Percentiles rank a stretch among this genome's conserved stretches.
Evolutionary conservation across 2,113 vertebrate genomes (phyloP).

Genomic region (Semnornis frantzii): DNA sequence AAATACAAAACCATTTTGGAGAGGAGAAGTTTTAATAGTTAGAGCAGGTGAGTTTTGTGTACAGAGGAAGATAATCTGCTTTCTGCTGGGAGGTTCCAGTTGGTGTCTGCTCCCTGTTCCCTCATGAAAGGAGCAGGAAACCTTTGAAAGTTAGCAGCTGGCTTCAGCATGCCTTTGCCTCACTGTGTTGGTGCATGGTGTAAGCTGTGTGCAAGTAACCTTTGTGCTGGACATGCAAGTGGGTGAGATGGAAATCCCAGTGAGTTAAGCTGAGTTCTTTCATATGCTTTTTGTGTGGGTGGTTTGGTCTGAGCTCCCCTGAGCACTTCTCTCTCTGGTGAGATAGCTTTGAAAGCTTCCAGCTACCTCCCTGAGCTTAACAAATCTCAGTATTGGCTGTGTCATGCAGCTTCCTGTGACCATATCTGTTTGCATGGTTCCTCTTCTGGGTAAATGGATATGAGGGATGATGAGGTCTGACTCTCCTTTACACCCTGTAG

Average conservation of each 20-base stretch:
- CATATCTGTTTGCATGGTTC: background rate
- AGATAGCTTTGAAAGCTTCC: slow-evolving; percentile 7
- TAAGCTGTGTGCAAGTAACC: background rate
- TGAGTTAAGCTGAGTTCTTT: background rate
- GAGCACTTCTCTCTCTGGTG: background rate
- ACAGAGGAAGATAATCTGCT: background rate
- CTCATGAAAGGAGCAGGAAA: background rate
- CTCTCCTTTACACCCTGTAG: slow-evolving; percentile 6
- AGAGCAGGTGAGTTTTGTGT: background rate
- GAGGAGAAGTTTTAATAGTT: background rate
- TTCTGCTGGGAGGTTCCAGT: background rate
- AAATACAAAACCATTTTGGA: background rate
- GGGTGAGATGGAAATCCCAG: background rate
- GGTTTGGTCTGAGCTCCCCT: background rate
- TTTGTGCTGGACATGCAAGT: background rate
- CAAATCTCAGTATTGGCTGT: background rate
- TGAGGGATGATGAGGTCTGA: background rate
- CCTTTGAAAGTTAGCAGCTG: background rate
- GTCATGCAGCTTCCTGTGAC: background rate
- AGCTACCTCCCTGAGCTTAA: slow-evolving; percentile 18
- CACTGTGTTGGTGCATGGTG: background rate
- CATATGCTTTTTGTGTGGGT: background rate
- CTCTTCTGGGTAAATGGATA: background rate
- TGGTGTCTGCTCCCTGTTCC: background rate
- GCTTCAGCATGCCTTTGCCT: background rate